Conservation (phyloP, 2,888 invertebrate genomes). For the Galerucella nymphaeae region DNA sequence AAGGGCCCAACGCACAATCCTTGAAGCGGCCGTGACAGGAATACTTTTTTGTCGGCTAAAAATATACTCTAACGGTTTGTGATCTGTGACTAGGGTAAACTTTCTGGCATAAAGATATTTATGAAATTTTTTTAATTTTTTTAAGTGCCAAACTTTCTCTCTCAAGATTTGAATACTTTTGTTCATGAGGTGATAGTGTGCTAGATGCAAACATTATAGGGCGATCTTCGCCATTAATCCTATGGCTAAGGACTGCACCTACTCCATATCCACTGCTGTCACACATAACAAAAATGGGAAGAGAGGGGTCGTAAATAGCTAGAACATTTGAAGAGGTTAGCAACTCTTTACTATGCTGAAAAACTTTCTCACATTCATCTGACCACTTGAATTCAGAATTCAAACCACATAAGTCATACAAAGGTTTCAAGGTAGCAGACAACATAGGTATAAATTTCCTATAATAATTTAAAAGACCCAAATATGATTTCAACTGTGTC, state of each 20-base stretch:
- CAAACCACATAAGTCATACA: constrained; percentile 41
- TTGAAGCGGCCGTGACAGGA: constrained; percentile 37
- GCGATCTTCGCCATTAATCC: constrained; percentile 40
- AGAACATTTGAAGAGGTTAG: constrained; percentile 41
- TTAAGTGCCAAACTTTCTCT: no score
- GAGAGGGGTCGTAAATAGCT: constrained; percentile 43
- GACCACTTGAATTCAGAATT: constrained; percentile 39
- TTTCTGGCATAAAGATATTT: no score
- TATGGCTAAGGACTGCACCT: constrained; percentile 47
- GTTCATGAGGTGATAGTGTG: constrained; percentile 53
- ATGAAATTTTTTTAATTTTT: no score
- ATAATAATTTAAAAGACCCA: no score
- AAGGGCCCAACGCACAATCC: constrained; percentile 43
- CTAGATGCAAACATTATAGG: constrained; percentile 48
- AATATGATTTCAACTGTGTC: no score
- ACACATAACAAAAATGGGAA: constrained; percentile 45
- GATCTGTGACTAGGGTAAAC: no score
- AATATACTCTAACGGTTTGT: no score
- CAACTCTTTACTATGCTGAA: constrained; percentile 46
- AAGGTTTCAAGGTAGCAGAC: constrained; percentile 37
- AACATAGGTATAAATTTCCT: no score
- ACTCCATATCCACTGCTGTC: constrained; percentile 48
- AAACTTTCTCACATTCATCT: constrained; percentile 39
- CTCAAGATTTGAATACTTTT: constrained; percentile 54
- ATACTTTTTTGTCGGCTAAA: constrained; percentile 50